A percentile compares a stretch with the other conserved stretches of the same genome.
These are phyloP conservation scores for Diceros bicornis DNA, from an alignment of 2,797 vertebrate genomes.

Conservation along the genomic window DNA sequence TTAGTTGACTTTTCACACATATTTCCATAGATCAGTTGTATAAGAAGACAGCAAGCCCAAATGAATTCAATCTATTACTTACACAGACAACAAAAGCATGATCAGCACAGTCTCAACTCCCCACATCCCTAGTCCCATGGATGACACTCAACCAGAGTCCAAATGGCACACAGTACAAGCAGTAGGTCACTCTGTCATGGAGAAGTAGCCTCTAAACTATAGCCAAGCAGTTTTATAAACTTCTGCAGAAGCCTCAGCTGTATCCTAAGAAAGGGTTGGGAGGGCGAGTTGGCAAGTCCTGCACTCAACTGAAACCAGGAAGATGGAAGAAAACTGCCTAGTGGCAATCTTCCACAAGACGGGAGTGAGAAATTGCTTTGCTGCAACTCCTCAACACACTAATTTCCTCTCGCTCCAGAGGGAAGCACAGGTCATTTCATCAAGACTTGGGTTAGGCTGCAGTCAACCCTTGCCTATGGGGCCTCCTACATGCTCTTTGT, in stretches of 20 bases:
- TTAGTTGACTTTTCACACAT: background rate
- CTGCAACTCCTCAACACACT: background rate
- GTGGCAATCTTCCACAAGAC: background rate
- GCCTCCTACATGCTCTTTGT: accelerated
- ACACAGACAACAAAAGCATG: background rate
- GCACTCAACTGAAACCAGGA: background rate
- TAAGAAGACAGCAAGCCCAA: background rate
- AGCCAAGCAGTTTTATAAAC: background rate
- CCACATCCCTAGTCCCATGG: background rate
- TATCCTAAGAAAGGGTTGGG: too few species aligned
- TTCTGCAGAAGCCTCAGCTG: background rate
- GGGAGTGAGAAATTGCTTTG: background rate
- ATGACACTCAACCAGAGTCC: background rate
- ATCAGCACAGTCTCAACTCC: background rate
- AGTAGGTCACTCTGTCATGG: background rate
- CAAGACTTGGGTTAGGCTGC: background rate
- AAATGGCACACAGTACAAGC: background rate
- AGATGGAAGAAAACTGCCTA: background rate
- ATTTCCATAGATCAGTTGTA: background rate
- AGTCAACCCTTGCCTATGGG: background rate
- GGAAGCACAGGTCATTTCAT: too few species aligned
- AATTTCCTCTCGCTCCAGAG: background rate
- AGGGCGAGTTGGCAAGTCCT: background rate
- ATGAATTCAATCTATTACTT: background rate
- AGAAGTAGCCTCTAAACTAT: background rate